Evolutionary conservation across 2,888 invertebrate species (phyloP), one percentile per base, ranked within the genome.

Genomic region (Lepidochitona cinerea): DNA sequence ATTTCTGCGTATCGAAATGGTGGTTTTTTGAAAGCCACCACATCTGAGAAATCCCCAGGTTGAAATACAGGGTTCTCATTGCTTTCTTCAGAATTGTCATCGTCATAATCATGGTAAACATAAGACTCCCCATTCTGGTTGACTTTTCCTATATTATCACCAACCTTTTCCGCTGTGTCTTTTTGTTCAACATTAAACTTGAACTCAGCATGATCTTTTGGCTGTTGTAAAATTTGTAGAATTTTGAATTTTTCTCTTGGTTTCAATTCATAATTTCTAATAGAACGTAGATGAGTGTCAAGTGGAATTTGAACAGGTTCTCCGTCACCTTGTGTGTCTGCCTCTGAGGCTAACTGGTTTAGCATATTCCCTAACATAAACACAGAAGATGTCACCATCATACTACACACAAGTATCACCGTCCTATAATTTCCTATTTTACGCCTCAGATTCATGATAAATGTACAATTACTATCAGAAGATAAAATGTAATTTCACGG

Each of bases 11-110:
- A 66, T 36, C 26, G 18, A 5, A 66, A 36, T 5, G 66, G 66
- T 35, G 66, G 66, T 29, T 66, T 66, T 66, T 35, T 18, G 18
- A 66, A 66, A 9, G 14, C n/a, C 14, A 66, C 18, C 14, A 29
- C 18, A 9, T 35, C 37, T 37, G 18, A 9, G 66, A 66, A 66
- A 36, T 66, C 66, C 35, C 36, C 66, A 37, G 66, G 33, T 66
- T 66, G 14, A 36, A 66, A 66, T 35, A 36, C 37, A 18, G 66
- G 66, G 26, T 66, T 66, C 37, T 68, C 49, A 68, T 49, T 36
- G 52, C 32, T 49, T 41, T 68, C 41, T n/a, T 9, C 68, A 41
- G 36, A 37, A 49, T 49, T 29, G 37, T 41, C 37, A 68, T 41
- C 36, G 37, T 68, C 68, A 14, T 41, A 18, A 9, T 41, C 32